A percentile compares a stretch with the other conserved stretches of the same genome.
phyloP scores from a whole-genome alignment of 2,113 vertebrate genomes.

The Clarias macrocephalus region DNA sequence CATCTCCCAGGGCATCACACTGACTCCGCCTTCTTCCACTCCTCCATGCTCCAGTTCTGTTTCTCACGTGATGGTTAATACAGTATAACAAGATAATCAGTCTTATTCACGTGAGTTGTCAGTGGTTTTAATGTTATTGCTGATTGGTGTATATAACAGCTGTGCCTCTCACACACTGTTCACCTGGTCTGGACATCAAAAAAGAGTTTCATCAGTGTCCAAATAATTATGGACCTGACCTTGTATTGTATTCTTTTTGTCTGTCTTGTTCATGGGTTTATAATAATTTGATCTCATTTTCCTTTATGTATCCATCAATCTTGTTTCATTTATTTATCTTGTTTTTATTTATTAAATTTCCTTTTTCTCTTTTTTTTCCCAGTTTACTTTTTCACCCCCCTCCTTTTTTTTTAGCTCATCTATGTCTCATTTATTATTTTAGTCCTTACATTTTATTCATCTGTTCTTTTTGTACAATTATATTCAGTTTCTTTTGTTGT shows the following conservation, averaged over 20 bases:
- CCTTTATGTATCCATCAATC: neutral
- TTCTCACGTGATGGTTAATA: too few relatives aligned
- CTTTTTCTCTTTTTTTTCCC: neutral
- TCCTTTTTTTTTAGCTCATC: neutral
- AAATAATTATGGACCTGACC: neutral
- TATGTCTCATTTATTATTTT: neutral
- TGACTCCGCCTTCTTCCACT: too few relatives aligned
- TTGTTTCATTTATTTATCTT: neutral
- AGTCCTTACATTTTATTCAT: neutral
- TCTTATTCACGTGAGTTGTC: too few relatives aligned
- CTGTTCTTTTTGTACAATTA: neutral
- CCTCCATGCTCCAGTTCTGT: too few relatives aligned
- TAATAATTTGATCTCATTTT: neutral
- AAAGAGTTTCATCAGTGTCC: neutral
- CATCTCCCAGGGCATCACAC: too few relatives aligned
- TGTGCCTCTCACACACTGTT: too few relatives aligned
- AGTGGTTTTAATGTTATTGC: too few relatives aligned
- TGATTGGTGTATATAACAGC: too few relatives aligned
- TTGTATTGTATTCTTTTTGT: neutral
- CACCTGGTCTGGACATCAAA: neutral
- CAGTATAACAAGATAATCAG: too few relatives aligned
- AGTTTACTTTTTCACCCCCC: neutral
- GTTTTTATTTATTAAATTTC: neutral
- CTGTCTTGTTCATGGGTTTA: neutral
- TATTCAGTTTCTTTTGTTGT: neutral